Conservation (phyloP, 2,113 vertebrate species). For the Rhinoptilus africanus region DNA sequence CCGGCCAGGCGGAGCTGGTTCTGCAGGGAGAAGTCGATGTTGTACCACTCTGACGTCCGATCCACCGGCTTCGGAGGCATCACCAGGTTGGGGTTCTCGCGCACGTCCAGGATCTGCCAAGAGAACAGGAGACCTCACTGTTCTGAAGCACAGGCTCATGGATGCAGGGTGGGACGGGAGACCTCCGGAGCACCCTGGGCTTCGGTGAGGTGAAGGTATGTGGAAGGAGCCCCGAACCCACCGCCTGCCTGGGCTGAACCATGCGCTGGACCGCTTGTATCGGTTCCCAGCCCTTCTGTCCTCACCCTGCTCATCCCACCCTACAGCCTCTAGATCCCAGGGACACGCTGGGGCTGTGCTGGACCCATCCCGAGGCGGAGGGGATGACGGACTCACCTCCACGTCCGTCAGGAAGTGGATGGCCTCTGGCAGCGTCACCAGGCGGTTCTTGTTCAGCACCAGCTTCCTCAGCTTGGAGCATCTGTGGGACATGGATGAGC, state of each 20-base stretch:
- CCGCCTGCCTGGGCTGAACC: background rate
- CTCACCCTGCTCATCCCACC: background rate
- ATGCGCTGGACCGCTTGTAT: rapidly evolving
- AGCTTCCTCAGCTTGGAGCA: conserved; percentile 93
- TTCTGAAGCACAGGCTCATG: rapidly evolving
- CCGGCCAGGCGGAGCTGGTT: conserved; percentile 95
- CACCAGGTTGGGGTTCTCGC: conserved; percentile 94
- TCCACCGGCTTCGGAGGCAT: conserved; percentile 95
- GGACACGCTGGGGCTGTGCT: too few species aligned
- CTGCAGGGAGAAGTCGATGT: conserved; percentile 98
- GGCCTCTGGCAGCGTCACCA: conserved; percentile 93
- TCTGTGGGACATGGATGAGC: conserved; percentile 56
- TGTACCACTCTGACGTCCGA: conserved; percentile 89
- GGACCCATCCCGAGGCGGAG: background rate
- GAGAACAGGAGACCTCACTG: background rate
- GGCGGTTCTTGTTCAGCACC: conserved; percentile 94
- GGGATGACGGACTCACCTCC: conserved; percentile 73
- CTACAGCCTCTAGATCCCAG: background rate
- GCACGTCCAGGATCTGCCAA: conserved; percentile 88
- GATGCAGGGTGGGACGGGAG: background rate
- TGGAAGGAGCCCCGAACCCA: rapidly evolving
- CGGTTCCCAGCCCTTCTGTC: background rate
- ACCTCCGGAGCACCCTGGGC: rapidly evolving
- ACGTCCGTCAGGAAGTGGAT: conserved; percentile 90
- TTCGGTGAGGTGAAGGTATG: background rate